Conservation (phyloP, 2,888 invertebrate genomes). For the Melinopterus prodromus region DNA sequence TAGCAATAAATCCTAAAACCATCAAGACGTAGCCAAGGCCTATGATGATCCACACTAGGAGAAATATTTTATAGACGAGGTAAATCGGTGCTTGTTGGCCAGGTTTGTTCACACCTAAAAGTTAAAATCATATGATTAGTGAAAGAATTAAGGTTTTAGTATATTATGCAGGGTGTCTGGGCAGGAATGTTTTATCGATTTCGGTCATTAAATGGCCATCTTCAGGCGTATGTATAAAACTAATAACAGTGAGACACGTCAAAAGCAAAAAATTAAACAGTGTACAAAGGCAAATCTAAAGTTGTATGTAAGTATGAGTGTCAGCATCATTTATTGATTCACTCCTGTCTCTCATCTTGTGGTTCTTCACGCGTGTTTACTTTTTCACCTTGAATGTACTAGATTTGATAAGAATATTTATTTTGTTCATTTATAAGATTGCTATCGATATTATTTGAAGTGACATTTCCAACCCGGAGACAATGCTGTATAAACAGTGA, state of each 20-base stretch:
- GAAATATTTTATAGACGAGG: conserved; percentile 79
- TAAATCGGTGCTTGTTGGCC: conserved; percentile 69
- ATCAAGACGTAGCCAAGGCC: conserved; percentile 91
- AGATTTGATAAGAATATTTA: background rate
- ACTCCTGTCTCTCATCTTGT: no score
- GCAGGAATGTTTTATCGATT: no score
- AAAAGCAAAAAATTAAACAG: no score
- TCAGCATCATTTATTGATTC: no score
- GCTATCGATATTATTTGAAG: background rate
- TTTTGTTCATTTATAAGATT: background rate
- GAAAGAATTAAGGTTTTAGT: conserved; percentile 18
- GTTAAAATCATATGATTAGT: conserved; percentile 27
- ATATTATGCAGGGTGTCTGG: no score
- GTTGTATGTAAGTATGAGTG: no score
- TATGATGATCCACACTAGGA: conserved; percentile 90
- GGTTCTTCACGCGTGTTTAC: no score
- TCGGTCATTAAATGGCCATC: no score
- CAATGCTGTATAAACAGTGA: background rate
- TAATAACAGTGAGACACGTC: no score
- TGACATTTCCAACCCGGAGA: background rate
- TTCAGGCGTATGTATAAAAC: no score
- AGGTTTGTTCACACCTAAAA: conserved; percentile 51
- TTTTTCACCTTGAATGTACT: no score
- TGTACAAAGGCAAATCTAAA: no score
- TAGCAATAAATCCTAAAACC: conserved; percentile 86